Evolutionary conservation across 2,888 invertebrate genomes (phyloP).

Genomic region (Pyrocoelia pectoralis): DNA sequence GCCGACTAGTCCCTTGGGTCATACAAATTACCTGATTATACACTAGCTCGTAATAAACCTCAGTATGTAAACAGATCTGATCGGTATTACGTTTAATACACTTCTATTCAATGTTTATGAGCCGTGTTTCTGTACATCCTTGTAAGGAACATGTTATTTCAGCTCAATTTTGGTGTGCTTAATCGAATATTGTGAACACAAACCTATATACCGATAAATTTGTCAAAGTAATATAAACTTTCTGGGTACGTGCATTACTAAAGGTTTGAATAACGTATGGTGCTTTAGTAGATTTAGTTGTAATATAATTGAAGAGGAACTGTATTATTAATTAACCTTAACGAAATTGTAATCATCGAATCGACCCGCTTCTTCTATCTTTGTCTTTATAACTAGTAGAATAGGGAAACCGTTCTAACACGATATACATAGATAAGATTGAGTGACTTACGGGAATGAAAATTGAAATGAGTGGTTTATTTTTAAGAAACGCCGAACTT

Average conservation of each 20-base stretch:
- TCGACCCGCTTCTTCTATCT: no score
- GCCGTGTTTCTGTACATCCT: constrained; percentile 21
- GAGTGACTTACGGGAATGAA: no score
- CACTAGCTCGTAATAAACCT: constrained; percentile 38
- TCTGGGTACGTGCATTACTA: not conserved
- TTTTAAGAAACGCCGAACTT: not conserved
- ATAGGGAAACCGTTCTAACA: no score
- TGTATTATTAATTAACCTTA: no score
- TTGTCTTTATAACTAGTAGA: no score
- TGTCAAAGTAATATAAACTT: not conserved
- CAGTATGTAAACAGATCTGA: constrained; percentile 38
- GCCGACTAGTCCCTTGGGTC: constrained; percentile 45
- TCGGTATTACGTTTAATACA: constrained; percentile 39
- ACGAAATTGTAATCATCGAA: no score
- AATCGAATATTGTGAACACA: constrained; percentile 5
- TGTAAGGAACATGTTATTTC: constrained; percentile 26
- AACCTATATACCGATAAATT: not conserved
- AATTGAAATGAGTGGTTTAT: no score
- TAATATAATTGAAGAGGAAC: no score
- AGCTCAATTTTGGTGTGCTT: constrained; percentile 6
- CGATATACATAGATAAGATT: no score
- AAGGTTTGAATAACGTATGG: no score
- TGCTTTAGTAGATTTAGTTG: no score
- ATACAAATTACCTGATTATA: constrained; percentile 55
- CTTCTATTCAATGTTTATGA: constrained; percentile 37